Conservation (phyloP, 92 coral and sea anemone genomes). For the Hydrozoanthus gracilis region DNA sequence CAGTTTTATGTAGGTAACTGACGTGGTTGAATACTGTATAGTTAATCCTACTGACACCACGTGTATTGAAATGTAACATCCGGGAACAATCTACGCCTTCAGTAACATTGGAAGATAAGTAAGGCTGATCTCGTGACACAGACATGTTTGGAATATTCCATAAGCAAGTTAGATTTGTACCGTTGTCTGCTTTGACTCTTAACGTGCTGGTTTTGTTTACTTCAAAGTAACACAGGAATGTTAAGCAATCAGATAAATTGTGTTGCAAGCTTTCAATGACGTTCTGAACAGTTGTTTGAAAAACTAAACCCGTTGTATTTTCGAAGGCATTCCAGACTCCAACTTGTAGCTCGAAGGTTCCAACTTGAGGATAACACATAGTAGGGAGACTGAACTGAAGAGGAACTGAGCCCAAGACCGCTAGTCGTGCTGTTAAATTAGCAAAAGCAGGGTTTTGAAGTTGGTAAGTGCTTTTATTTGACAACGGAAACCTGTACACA, state of each 20-base stretch:
- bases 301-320: background rate
- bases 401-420: slow-evolving; percentile 35
- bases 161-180: slow-evolving; percentile 76
- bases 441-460: background rate
- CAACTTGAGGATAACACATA: slow-evolving; percentile 22
- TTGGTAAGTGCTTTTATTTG: background rate
- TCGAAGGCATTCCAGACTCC: background rate
- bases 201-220: slow-evolving; percentile 22
- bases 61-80: slow-evolving; percentile 15
- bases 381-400: slow-evolving; percentile 11
- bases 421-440: slow-evolving; percentile 9
- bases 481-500: background rate
- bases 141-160: slow-evolving; percentile 51
- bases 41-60: slow-evolving; percentile 26
- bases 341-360: slow-evolving; percentile 20
- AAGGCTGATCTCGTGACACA: slow-evolving; percentile 47
- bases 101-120: slow-evolving; percentile 3
- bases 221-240: slow-evolving; percentile 1
- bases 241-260: background rate
- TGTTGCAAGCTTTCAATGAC: slow-evolving; percentile 22
- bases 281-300: slow-evolving; percentile 6
- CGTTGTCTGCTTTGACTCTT: slow-evolving; percentile 38
- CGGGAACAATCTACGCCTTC: slow-evolving; percentile 61
- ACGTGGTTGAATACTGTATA: slow-evolving; percentile 61
- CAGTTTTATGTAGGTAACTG: slow-evolving; percentile 7